Evolutionary conservation across 2,888 invertebrate genomes (phyloP).

Genomic region (Crossocerus cetratus): DNA sequence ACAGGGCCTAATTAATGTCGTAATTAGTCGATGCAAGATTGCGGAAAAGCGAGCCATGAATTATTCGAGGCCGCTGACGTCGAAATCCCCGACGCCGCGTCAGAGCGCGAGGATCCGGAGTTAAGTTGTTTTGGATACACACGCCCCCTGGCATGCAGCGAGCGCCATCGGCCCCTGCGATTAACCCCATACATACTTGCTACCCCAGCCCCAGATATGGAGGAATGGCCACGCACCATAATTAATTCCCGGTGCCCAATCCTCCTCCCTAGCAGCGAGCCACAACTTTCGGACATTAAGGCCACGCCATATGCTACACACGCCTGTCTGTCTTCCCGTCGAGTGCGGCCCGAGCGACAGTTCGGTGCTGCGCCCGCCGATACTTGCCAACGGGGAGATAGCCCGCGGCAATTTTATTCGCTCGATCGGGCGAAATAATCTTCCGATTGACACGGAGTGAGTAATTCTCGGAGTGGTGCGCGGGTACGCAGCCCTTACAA

Average conservation of each 20-base stretch:
- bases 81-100: neutral
- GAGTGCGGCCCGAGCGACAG: neutral
- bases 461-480: conserved; percentile 28
- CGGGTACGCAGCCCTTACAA: conserved; percentile 41
- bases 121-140: no score
- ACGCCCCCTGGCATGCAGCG: no score
- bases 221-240: no score
- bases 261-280: no score
- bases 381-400: neutral
- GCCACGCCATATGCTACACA: neutral
- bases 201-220: no score
- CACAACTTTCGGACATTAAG: no score
- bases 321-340: neutral
- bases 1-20: neutral
- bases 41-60: neutral
- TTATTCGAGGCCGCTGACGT: neutral
- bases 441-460: conserved; percentile 22
- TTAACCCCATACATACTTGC: no score
- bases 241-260: no score
- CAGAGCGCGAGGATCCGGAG: no score
- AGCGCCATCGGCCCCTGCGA: no score
- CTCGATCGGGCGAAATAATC: conserved; percentile 4
- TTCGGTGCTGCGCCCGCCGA: no score
- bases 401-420: conserved; percentile 4
- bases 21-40: conserved; percentile 1